Base-by-base conservation (phyloP, 2,797 vertebrate species). In the Bryconaethiops microstoma region DNA sequence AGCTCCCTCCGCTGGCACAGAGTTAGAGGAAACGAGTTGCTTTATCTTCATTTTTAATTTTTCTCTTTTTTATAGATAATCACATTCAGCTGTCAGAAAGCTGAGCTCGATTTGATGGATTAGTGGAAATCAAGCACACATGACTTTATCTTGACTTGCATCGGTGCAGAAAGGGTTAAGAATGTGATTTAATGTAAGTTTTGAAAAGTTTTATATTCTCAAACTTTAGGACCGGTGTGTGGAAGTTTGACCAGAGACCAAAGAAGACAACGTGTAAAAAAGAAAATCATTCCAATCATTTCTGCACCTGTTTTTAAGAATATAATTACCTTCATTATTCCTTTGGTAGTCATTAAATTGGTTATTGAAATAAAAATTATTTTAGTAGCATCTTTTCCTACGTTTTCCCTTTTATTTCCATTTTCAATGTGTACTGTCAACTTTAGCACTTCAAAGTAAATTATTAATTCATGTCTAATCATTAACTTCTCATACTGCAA, bases 1-100 rank as follows among this genome's bases (percentile, higher is more conserved):
- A 79, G 64, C 79, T 80, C 62, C 74, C 60, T 81, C 80, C 59
- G 54, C 83, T 80, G 82, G 75, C 67, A 55, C 62, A 55, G 59
- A 63, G 62, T 69, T 25, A 40, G 16, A 75, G 78, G 50, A 80
- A 80, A 59, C 0, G 0, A 8, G 63, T 19, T 65, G 35, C 40
- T 65, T 65, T 19, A 65, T 65, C 63, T 39, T 50, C 54, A 52
- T 67, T 74, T 29, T 70, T 76, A 55, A 64, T 70, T 62, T 75
- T 67, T 6, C 55, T 73, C 57, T 25, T 60, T 29, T 69, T 10
- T 12, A 16, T 42, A 48, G 55, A 62, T 64, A 71, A 81, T 76
- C 65, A 76, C 55, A n/a, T 75, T 62, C 39, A 65, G 45, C n/a
- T 45, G 48, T 68, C 42, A 76, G 62, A 68, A 78, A 74, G 57